These are phyloP conservation scores for Criorhina ranunculi DNA, from an alignment of 2,888 invertebrate genomes.

Conservation along the genomic window DNA sequence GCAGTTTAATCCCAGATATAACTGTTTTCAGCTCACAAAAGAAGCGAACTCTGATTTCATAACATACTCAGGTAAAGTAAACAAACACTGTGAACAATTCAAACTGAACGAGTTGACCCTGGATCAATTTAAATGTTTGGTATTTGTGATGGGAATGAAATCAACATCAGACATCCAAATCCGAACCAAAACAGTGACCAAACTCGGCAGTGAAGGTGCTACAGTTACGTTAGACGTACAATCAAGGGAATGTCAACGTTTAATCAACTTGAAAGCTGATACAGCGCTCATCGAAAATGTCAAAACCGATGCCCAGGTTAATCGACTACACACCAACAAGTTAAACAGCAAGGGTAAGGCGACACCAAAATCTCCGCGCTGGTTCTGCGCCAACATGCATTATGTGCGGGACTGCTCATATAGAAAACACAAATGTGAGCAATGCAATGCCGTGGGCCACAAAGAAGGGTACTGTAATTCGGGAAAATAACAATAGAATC, in stretches of 20 bases:
- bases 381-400: too few species aligned
- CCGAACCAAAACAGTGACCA: conserved; percentile 70
- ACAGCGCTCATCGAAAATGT: conserved; percentile 63
- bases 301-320: too few species aligned
- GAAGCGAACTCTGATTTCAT: conserved; percentile 59
- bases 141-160: conserved; percentile 75
- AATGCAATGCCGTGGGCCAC: too few species aligned
- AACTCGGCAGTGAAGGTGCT: conserved; percentile 59
- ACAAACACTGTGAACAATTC: too few species aligned
- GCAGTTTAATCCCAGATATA: conserved; percentile 60
- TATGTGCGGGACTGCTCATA: too few species aligned
- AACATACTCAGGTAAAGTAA: conserved; percentile 59
- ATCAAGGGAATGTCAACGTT: conserved; percentile 70
- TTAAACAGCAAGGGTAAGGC: too few species aligned
- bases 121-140: conserved; percentile 76
- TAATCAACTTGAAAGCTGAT: conserved; percentile 69
- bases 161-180: conserved; percentile 69
- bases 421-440: too few species aligned
- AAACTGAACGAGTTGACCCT: conserved; percentile 33
- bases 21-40: conserved; percentile 69
- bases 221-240: conserved; percentile 59
- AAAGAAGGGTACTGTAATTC: too few species aligned
- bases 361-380: too few species aligned
- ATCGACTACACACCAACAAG: too few species aligned
- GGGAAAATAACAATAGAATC: too few species aligned